phyloP scores from a whole-genome alignment of 2,888 invertebrate genomes.

The Dryocosmus kuriphilus region DNA sequence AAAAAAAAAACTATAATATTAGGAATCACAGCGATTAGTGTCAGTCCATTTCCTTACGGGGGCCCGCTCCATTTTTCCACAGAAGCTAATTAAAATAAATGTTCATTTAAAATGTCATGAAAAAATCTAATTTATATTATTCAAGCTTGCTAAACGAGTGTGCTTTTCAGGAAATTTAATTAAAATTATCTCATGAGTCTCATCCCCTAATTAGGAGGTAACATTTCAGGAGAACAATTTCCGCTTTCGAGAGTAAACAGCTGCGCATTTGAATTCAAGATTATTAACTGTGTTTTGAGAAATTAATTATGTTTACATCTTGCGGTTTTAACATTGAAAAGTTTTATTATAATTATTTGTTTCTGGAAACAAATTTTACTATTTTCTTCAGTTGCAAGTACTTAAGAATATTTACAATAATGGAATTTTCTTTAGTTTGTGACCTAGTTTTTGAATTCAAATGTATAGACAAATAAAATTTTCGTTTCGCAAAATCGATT shows the following conservation, averaged over 20 bases:
- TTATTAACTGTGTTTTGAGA: background rate
- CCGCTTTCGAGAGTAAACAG: background rate
- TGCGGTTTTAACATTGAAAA: background rate
- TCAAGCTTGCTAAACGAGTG: background rate
- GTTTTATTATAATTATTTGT: background rate
- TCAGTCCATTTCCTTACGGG: no score
- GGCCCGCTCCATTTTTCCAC: no score
- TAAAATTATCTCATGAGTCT: constrained; percentile 11
- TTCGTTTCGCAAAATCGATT: constrained; percentile 59
- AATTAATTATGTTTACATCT: background rate
- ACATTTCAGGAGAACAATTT: background rate
- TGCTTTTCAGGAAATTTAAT: constrained; percentile 24
- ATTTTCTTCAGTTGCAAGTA: background rate
- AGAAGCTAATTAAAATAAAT: background rate
- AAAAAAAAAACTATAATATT: no score
- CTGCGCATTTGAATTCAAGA: background rate
- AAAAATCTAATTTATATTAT: background rate
- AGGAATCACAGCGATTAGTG: no score
- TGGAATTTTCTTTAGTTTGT: background rate
- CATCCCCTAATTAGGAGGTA: background rate
- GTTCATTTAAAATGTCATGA: background rate
- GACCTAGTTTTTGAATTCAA: background rate
- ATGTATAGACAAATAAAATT: background rate
- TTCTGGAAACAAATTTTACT: background rate
- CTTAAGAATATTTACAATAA: background rate